phyloP scores from a whole-genome alignment of 2,888 invertebrate species.

The Dolichomitus sp. region DNA sequence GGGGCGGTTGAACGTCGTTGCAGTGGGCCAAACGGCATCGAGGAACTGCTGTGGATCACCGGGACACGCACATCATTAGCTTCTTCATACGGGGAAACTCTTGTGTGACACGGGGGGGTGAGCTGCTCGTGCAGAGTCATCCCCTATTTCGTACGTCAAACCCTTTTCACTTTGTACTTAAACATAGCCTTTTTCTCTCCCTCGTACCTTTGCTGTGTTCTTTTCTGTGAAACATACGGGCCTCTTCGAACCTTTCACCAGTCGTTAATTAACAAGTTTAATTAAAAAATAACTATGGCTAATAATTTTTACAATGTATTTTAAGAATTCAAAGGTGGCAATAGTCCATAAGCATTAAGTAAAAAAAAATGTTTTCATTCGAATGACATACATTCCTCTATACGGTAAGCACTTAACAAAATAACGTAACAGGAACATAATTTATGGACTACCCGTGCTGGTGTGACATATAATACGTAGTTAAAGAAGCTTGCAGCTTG shows the following conservation, averaged over 20 bases:
- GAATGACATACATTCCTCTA: slow-evolving; percentile 1
- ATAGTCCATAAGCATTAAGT: too few species aligned
- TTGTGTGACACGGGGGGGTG: slow-evolving; percentile 4
- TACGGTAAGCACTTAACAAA: slow-evolving; percentile 18
- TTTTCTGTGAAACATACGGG: background rate
- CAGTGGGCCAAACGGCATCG: slow-evolving; percentile 18
- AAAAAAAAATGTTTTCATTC: background rate
- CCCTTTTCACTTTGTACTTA: slow-evolving; percentile 8
- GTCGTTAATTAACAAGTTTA: background rate
- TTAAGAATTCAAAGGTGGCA: too few species aligned
- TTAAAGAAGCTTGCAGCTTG: background rate
- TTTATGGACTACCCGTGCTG: slow-evolving; percentile 40
- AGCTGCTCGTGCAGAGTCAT: slow-evolving; percentile 1
- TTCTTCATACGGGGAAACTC: slow-evolving; percentile 11
- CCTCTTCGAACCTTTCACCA: background rate
- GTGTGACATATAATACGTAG: slow-evolving; percentile 14
- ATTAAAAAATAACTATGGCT: background rate
- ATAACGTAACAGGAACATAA: slow-evolving; percentile 2
- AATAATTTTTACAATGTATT: too few species aligned
- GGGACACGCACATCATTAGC: slow-evolving; percentile 40
- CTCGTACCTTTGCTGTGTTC: background rate
- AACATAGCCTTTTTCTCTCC: background rate
- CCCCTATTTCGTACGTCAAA: slow-evolving; percentile 13
- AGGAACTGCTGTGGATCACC: slow-evolving; percentile 18
- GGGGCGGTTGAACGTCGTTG: background rate